Base-by-base conservation (phyloP, 2,113 vertebrate species). In the Xiphophorus couchianus region DNA sequence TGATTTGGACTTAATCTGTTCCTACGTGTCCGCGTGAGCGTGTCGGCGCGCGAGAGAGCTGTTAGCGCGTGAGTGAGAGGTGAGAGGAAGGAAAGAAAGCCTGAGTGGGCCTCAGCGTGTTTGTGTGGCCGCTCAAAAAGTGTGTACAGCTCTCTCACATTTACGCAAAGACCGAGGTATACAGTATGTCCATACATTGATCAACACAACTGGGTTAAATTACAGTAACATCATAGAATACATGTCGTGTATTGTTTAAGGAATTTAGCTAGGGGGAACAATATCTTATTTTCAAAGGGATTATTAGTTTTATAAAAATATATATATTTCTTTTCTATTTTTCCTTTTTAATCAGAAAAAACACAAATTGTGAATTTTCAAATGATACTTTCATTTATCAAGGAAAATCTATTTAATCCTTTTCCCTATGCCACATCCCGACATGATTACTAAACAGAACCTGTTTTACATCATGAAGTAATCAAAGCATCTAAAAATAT, bases 1-100 rank as follows among this genome's bases (percentile, higher is more conserved):
- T 95, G 94, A 95, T 95, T 95, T 95, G 93, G 93, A 93, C 94
- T 94, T 95, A 95, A 95, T 94, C 94, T 95, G 93, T 93, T 95
- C 92, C 88, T 91, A 83, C 81, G 91, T 90, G 93, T 92, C 84
- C 80, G 76, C 28, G 67, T 78, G 84, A 37, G 83, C 62, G 66
- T 80, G 84, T 79, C 71, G 66, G 89, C 64, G 76, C 35, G 69
- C 3, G 22, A 71, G 77, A 72, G 75, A 69, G 70, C 68, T 58
- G 74, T 66, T 74, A 31, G 82, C 72, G 77, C 42, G 33, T 51
- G 54, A 73, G 39, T 75, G 71, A 64, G 66, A 33, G 67, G 68
- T 80, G 48, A 69, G 73, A 28, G 48, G 28, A 25, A 39, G 30
- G 44, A 44, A 14, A 17, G 54, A 33, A 12, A 63, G 31, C 54